Conservation (phyloP, 2,797 vertebrate genomes). For the Sebastes melanostomus region DNA sequence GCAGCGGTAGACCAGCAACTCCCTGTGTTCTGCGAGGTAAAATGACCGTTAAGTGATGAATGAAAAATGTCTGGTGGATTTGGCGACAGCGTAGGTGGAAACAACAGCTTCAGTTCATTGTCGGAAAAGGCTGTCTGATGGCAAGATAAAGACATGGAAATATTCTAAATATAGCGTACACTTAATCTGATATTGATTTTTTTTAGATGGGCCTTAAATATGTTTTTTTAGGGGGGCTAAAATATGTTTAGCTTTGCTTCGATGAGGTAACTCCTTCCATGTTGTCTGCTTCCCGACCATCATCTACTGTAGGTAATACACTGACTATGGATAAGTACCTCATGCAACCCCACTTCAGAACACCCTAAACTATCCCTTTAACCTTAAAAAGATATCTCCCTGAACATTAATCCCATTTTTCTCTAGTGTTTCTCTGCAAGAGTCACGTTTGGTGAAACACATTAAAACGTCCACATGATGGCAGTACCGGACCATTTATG, state of each 20-base stretch:
- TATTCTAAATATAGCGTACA: accelerated
- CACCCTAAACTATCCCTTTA: not conserved
- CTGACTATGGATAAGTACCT: accelerated
- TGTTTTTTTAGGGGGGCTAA: accelerated
- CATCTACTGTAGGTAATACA: too few species aligned
- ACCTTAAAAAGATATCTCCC: not conserved
- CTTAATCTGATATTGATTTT: not conserved
- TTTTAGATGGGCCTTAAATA: too few species aligned
- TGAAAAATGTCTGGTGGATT: not conserved
- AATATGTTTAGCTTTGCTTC: not conserved
- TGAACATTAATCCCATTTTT: not conserved
- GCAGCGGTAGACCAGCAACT: not conserved
- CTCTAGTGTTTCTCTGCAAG: not conserved
- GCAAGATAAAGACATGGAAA: not conserved
- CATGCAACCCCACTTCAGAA: not conserved
- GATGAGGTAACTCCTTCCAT: too few species aligned
- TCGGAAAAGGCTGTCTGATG: not conserved
- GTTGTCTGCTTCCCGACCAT: too few species aligned
- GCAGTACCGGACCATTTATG: slow-evolving; percentile 32
- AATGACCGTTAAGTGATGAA: too few species aligned
- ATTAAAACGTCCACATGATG: slow-evolving; percentile 26
- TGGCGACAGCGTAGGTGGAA: accelerated
- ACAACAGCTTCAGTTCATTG: not conserved
- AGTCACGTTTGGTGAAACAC: not conserved
- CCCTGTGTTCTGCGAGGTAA: accelerated